Percentiles rank a stretch among this genome's conserved stretches.
phyloP scores from a whole-genome alignment of 2,113 vertebrate species.

The Oncorhynchus mykiss region DNA sequence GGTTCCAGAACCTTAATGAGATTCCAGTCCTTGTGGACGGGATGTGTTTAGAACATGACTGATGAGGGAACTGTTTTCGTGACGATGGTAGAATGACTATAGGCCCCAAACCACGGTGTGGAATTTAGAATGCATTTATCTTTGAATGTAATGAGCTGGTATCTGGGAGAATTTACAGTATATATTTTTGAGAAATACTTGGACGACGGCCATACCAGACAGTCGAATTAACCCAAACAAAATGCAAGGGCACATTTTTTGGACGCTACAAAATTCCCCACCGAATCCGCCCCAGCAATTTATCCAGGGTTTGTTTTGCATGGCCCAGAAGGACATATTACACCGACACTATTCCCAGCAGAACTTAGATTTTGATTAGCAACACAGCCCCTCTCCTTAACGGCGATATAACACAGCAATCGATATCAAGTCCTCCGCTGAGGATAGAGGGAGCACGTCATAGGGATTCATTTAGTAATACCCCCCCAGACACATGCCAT shows the following conservation, averaged over 20 bases:
- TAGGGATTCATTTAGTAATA: slow-evolving; percentile 56
- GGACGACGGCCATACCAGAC: not conserved
- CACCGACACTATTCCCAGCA: slow-evolving; percentile 32
- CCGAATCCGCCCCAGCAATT: slow-evolving; percentile 35
- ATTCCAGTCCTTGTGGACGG: not conserved
- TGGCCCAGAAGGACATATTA: slow-evolving; percentile 46
- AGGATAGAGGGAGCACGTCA: slow-evolving; percentile 27
- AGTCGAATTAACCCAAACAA: slow-evolving; percentile 17
- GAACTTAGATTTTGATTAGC: slow-evolving; percentile 59
- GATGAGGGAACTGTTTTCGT: not conserved
- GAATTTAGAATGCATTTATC: not conserved
- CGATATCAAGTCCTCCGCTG: slow-evolving; percentile 49
- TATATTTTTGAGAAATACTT: not conserved
- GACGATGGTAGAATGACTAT: not conserved
- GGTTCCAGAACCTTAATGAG: not conserved
- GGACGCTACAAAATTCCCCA: slow-evolving; percentile 5
- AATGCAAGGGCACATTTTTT: slow-evolving; percentile 29
- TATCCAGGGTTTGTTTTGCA: slow-evolving; percentile 43
- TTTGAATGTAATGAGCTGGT: not conserved
- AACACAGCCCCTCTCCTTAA: slow-evolving; percentile 52
- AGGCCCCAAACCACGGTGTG: not conserved
- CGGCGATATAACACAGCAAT: slow-evolving; percentile 54
- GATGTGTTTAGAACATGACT: not conserved
- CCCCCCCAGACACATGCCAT: not conserved
- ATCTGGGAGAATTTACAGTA: not conserved